A percentile compares a stretch with the other conserved stretches of the same genome.
These are phyloP conservation scores for Mirza zaza DNA, from an alignment of 2,113 vertebrate genomes.

Conservation along the genomic window DNA sequence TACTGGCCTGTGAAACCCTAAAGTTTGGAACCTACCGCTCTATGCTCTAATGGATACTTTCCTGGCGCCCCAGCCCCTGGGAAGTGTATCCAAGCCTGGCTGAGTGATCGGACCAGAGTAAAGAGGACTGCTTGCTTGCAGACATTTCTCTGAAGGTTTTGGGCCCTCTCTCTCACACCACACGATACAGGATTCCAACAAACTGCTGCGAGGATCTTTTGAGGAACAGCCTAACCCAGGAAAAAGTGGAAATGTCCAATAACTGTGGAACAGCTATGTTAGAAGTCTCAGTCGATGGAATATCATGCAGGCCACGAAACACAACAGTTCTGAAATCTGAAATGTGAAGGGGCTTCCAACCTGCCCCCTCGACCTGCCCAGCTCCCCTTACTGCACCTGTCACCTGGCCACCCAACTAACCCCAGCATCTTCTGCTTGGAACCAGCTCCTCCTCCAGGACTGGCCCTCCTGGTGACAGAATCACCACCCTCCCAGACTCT, in stretches of 20 bases:
- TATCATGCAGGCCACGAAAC: background rate
- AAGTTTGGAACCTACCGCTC: background rate
- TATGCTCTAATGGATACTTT: rapidly evolving
- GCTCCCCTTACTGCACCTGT: background rate
- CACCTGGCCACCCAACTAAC: background rate
- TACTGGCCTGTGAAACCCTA: background rate
- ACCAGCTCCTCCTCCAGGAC: background rate
- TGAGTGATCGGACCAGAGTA: background rate
- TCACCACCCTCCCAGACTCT: background rate
- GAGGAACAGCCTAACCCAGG: background rate
- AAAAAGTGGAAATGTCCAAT: background rate
- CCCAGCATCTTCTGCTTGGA: background rate
- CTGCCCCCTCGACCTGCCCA: background rate
- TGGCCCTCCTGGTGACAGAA: background rate
- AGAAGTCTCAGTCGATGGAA: too few species aligned
- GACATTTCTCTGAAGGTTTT: background rate
- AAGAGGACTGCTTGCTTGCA: background rate
- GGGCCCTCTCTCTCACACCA: background rate
- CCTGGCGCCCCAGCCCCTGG: background rate
- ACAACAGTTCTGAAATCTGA: background rate
- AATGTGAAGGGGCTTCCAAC: background rate
- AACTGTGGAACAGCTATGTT: too few species aligned
- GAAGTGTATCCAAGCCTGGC: background rate
- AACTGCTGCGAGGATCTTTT: background rate
- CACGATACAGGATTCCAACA: background rate